A percentile compares a stretch with the other conserved stretches of the same genome.
Conservation (phyloP, 1,140 invertebrate species). For the Tetramorium parvispinum region DNA sequence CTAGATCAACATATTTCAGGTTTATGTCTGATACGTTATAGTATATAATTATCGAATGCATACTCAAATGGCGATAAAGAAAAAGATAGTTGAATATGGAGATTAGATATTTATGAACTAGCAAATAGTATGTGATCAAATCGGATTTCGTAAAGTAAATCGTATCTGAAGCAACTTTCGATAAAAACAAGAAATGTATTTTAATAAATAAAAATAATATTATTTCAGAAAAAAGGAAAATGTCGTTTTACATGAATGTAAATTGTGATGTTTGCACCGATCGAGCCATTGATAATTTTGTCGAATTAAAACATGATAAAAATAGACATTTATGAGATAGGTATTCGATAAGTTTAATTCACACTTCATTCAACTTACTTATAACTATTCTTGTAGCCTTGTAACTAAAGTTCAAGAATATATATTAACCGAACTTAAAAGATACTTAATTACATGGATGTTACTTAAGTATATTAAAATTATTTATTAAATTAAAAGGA, state of each 20-base stretch:
- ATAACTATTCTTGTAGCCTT: neutral
- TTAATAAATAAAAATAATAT: neutral
- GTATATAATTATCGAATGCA: neutral
- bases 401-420: neutral
- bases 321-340: neutral
- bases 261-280: neutral
- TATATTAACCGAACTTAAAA: neutral
- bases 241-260: neutral
- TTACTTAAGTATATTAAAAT: neutral
- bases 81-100: neutral
- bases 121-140: neutral
- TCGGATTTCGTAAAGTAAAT: neutral
- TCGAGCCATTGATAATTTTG: neutral
- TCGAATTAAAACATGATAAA: neutral
- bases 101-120: constrained; percentile 10
- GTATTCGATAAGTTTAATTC: neutral
- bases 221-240: neutral
- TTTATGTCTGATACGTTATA: neutral
- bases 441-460: neutral
- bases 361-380: neutral
- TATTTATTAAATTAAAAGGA: neutral
- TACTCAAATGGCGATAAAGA: neutral
- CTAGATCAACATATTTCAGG: constrained; percentile 4
- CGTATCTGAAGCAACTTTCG: neutral
- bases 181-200: neutral